Base-by-base conservation (phyloP, 2,888 invertebrate genomes). In the Drosophila leonis region DNA sequence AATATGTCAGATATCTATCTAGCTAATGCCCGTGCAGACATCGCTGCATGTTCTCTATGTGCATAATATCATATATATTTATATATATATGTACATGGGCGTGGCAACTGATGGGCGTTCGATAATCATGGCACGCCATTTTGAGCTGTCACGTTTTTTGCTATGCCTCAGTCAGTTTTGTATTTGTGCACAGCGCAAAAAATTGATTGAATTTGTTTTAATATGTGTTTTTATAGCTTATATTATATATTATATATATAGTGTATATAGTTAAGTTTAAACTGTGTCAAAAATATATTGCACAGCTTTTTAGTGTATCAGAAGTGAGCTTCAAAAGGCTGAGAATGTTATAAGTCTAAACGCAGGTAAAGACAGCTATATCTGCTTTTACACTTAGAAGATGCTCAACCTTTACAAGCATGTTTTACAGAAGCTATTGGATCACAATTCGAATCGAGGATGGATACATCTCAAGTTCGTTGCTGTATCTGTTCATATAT, bases 121-220 rank as follows among this genome's bases (percentile, higher is more conserved):
- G 67, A 76, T 72, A 79, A 73, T 63, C 75, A 65, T 37, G 37
- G 60, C 85, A 85, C 78, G 85, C 86, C 72, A 88, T 88, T 71
- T 67, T 49, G 55, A 74, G 71, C 51, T 78, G 85, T 68, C 78
- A 78, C 66, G 78, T 73, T 48, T 35, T 55, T 37, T 18, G 2
- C 8, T 29, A 1, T 33, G 33, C 20, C 29, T 27, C n/a, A 12
- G 35, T 9, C 33, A 35, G 15, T 15, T 52, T 24, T 37, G 15
- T 42, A 10, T 41, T 20, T 13, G 42, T 13, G 31, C 31, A 49
- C 49, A 49, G 49, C 33, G 49, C 9, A 35, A 52, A 20, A 52
- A 35, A 35, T 20, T 8, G 0, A 33, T 33, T 33, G 31, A 49
- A 49, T 31, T 31, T 46, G 9, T 29, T 44, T 44, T n/a, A 10